Evolutionary conservation across 2,113 vertebrate genomes (phyloP).

Genomic region (Mormoops blainvillei): DNA sequence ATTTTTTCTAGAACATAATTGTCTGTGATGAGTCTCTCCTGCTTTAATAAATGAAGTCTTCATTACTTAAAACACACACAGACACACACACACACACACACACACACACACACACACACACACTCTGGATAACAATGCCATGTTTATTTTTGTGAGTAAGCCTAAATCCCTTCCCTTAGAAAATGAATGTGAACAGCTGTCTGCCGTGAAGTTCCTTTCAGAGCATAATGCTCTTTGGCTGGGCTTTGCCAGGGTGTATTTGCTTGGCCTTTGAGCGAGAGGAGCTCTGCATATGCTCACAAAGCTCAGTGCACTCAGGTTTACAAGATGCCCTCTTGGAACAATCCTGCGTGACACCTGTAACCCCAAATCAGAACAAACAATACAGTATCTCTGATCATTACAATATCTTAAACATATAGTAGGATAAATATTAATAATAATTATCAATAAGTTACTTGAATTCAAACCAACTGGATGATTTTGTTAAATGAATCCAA

Average conservation of each 20-base stretch:
- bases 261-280: conserved; percentile 15
- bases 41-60: conserved; percentile 18
- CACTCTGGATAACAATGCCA: neutral
- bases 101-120: no score
- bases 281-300: neutral
- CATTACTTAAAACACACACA: no score
- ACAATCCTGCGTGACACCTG: neutral
- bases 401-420: neutral
- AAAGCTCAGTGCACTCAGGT: neutral
- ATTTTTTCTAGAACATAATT: conserved; percentile 2
- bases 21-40: neutral
- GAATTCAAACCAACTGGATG: neutral
- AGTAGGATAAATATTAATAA: neutral
- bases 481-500: neutral
- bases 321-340: neutral
- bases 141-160: conserved; percentile 39
- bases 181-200: conserved; percentile 37
- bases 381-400: neutral
- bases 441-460: neutral
- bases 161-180: conserved; percentile 39
- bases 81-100: no score
- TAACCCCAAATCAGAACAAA: neutral
- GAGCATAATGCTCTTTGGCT: neutral
- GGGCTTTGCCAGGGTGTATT: neutral
- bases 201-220: conserved; percentile 1